A percentile compares a stretch with the other conserved stretches of the same genome.
Conservation (phyloP, 1,140 invertebrate species). For the Vanessa tameamea region DNA sequence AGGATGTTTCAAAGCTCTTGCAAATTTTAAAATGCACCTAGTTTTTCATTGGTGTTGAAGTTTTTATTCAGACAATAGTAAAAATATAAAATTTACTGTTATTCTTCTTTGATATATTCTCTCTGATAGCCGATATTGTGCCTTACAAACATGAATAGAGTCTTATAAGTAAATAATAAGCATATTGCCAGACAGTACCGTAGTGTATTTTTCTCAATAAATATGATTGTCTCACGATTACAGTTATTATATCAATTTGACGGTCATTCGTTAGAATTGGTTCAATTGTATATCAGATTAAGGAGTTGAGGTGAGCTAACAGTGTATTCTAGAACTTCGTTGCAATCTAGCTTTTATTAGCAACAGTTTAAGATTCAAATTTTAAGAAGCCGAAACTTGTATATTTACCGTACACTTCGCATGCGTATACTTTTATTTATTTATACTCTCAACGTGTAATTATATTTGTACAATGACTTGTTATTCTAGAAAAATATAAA, state of each 20-base stretch:
- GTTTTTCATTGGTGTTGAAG: no score
- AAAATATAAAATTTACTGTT: no score
- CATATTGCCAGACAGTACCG: not conserved
- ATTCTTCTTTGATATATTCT: no score
- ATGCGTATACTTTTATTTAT: constrained; percentile 27
- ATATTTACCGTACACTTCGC: constrained; percentile 14
- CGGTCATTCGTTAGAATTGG: constrained; percentile 6
- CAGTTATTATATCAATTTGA: constrained; percentile 11
- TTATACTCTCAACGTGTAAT: constrained; percentile 38
- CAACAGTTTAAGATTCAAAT: not conserved
- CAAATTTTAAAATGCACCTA: no score
- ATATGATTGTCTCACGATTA: constrained; percentile 5
- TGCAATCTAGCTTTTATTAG: not conserved
- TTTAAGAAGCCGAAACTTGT: not conserved
- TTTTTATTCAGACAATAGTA: no score
- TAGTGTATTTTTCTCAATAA: not conserved
- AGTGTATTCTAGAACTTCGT: not conserved
- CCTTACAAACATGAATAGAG: no score
- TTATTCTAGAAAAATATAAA: constrained; percentile 30
- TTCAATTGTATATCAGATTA: constrained; percentile 4
- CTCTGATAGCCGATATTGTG: no score
- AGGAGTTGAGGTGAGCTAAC: constrained; percentile 13
- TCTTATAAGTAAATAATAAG: not conserved
- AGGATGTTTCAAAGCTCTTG: no score
- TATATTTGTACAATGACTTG: constrained; percentile 46